A percentile compares a stretch with the other conserved stretches of the same genome.
Evolutionary conservation across 2,888 invertebrate genomes (phyloP).

Genomic region (Scaptomyza cyrtandrae): DNA sequence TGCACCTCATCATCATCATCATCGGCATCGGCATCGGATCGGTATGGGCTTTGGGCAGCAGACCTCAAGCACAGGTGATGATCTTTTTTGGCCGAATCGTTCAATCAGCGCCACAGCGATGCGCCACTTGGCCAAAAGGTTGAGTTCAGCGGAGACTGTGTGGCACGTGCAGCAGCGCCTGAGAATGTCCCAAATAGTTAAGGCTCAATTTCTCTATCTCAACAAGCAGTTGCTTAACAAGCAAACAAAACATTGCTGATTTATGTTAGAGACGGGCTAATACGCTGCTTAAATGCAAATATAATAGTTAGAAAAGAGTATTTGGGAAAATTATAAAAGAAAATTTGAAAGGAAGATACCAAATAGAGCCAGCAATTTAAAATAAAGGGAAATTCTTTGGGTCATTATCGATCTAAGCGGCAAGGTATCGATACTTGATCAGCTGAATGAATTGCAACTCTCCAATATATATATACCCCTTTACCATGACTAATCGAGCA

Average conservation of each 20-base stretch:
- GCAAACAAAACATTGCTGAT: constrained; percentile 16
- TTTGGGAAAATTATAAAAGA: background rate
- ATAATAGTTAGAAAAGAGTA: too few species aligned
- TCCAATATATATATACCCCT: background rate
- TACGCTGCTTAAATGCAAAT: background rate
- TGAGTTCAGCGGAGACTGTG: constrained; percentile 31
- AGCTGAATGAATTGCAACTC: too few species aligned
- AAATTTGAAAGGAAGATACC: background rate
- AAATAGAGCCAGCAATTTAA: background rate
- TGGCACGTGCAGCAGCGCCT: constrained; percentile 71
- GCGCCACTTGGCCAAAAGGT: constrained; percentile 53
- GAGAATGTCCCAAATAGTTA: constrained; percentile 66
- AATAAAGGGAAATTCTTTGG: background rate
- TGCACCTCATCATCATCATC: constrained; percentile 76
- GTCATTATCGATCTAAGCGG: background rate
- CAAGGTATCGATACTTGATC: background rate
- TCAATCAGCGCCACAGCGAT: constrained; percentile 64
- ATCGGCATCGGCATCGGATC: constrained; percentile 25
- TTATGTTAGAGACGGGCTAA: background rate
- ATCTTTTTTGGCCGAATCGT: constrained; percentile 68
- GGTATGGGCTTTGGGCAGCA: constrained; percentile 20
- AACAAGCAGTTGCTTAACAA: constrained; percentile 10
- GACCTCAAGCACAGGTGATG: constrained; percentile 54
- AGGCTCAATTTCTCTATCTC: constrained; percentile 58
- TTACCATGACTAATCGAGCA: background rate